Conservation (phyloP, 2,888 invertebrate species). For the Quadroppia sp. region DNA sequence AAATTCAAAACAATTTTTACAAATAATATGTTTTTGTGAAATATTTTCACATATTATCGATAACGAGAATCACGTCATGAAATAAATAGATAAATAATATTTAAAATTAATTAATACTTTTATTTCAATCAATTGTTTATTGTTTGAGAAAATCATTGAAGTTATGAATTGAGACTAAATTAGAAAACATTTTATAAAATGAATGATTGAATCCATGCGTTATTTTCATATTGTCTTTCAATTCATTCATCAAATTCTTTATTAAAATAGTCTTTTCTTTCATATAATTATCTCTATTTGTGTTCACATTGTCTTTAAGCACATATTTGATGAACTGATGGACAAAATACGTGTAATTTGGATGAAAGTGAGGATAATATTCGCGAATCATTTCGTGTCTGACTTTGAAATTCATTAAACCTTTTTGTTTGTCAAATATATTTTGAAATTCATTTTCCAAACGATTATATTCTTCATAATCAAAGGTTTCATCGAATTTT, state of each 20-base stretch:
- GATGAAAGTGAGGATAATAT: conserved; percentile 28
- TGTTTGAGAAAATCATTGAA: too few relatives aligned
- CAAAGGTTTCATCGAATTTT: conserved; percentile 1
- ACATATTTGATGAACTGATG: conserved; percentile 10
- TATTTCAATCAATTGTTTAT: too few relatives aligned
- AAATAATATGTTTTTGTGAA: too few relatives aligned
- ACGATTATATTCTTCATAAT: conserved; percentile 6
- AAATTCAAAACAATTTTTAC: too few relatives aligned
- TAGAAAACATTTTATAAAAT: conserved; percentile 4
- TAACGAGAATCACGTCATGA: too few relatives aligned
- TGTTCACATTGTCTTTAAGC: not conserved
- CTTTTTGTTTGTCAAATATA: not conserved
- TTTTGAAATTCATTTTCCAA: not conserved
- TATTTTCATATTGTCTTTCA: not conserved
- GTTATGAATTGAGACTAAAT: not conserved
- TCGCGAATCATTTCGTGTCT: not conserved
- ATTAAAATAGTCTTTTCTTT: not conserved
- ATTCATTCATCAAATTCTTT: not conserved
- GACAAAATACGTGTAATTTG: conserved; percentile 25
- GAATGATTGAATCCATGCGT: conserved; percentile 7
- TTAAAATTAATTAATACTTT: too few relatives aligned
- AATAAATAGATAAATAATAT: too few relatives aligned
- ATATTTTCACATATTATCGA: too few relatives aligned
- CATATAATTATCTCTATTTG: not conserved
- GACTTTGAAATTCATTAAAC: not conserved